Evolutionary conservation across 2,888 invertebrate species (phyloP).

Genomic region (Pedicia rivosa): DNA sequence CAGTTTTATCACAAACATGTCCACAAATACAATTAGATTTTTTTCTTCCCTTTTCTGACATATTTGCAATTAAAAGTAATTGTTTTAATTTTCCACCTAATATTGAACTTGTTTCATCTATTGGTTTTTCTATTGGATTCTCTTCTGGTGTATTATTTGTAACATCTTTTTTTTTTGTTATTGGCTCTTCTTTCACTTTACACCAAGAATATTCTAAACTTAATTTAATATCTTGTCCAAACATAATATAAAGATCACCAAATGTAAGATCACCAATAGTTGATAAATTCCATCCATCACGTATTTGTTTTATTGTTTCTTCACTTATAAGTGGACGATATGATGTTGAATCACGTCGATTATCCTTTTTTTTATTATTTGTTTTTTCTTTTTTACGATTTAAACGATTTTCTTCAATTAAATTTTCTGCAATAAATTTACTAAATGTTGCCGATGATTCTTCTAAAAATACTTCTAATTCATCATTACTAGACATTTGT

Average conservation of each 20-base stretch:
- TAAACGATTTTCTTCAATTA: too few species aligned
- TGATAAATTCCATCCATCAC: slow-evolving; percentile 59
- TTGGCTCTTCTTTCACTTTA: slow-evolving; percentile 29
- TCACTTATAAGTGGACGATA: slow-evolving; percentile 24
- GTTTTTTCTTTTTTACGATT: slow-evolving; percentile 4
- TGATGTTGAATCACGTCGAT: background rate
- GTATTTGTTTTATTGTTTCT: slow-evolving; percentile 25
- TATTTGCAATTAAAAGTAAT: slow-evolving; percentile 26
- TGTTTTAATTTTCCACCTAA: slow-evolving; percentile 28
- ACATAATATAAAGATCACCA: slow-evolving; percentile 82
- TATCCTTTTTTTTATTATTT: slow-evolving; percentile 5
- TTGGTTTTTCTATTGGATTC: background rate
- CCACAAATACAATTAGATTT: slow-evolving; percentile 23
- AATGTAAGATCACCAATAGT: slow-evolving; percentile 68
- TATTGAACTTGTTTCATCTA: background rate
- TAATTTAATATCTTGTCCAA: slow-evolving; percentile 50
- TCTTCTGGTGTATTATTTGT: slow-evolving; percentile 11
- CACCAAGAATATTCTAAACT: slow-evolving; percentile 71
- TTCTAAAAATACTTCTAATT: too few species aligned
- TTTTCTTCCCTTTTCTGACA: slow-evolving; percentile 26
- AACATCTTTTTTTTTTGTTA: slow-evolving; percentile 20
- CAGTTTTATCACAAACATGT: slow-evolving; percentile 24
- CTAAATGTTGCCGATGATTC: too few species aligned
- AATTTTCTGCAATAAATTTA: too few species aligned
- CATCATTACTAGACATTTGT: too few species aligned